Conservation (phyloP, 2,113 vertebrate species). For the Boulengeromyrus knoepffleri region DNA sequence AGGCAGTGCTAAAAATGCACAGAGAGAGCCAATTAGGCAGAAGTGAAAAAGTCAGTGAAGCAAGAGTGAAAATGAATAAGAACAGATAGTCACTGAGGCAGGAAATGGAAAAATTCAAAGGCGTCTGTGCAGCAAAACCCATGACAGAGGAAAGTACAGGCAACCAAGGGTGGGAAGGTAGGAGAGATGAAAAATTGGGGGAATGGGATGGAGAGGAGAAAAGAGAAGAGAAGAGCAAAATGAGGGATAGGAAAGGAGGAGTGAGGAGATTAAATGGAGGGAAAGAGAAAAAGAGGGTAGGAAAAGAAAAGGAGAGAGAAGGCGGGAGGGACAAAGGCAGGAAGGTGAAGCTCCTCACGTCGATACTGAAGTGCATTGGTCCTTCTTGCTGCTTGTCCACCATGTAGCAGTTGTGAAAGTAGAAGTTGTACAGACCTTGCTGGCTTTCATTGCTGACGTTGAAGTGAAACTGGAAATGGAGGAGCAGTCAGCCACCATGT, state of each 20-base stretch:
- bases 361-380: slow-evolving; percentile 60
- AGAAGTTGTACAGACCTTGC: slow-evolving; percentile 78
- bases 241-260: not conserved
- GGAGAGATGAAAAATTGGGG: not conserved
- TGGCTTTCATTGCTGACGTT: slow-evolving; percentile 65
- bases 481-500: not conserved
- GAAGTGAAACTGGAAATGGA: slow-evolving; percentile 63
- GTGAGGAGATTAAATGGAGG: not conserved
- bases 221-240: not conserved
- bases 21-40: not conserved
- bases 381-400: not conserved
- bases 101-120: not conserved
- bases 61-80: not conserved
- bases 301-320: not conserved
- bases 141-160: not conserved
- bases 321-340: not conserved
- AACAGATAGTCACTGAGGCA: not conserved
- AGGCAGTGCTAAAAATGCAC: not conserved
- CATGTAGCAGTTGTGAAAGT: slow-evolving; percentile 71
- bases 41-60: not conserved
- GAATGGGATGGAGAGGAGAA: not conserved
- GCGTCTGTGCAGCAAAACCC: not conserved
- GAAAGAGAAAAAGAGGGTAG: not conserved
- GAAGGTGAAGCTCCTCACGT: slow-evolving; percentile 54
- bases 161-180: not conserved